Evolutionary conservation across 2,888 invertebrate genomes (phyloP), one percentile per base, ranked within the genome.

Genomic region (Lasioglossum morio): DNA sequence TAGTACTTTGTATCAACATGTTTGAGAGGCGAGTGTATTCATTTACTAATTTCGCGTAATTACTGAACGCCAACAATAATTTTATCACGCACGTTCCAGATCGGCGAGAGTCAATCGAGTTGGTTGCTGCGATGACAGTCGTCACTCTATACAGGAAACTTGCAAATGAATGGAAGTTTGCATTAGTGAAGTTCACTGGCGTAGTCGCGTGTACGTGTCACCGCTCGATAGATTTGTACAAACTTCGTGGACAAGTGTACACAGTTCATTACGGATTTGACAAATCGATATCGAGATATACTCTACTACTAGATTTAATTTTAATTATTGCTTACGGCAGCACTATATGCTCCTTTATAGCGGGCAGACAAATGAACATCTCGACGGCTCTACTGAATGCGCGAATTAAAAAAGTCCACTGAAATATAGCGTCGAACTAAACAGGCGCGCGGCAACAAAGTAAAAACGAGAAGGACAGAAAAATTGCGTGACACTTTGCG

Each of bases 111-210:
- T 72, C 43, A 48, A 23, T 43, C 2, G 43, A 72, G 27, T 8
- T 72, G 7, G 19, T 48, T 27, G 27, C 19, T 1, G 37, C 0
- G 19, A 72, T 16, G 72, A 70, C 37, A n/a, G 27, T 30, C 40
- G 43, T 72, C 43, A 43, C 40, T 72, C 30, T 48, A 16, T 63
- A 63, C 30, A 72, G 72, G 72, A 72, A 72, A 72, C 72, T 46
- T 23, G 46, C 14, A 27, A 72, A 30, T 72, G 30, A 72, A 72
- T 19, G 19, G 16, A 7, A 63, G 63, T 43, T 63, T 23, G 43
- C 30, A 43, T 30, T 63, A 19, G n/a, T 76, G 19, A 46, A 27
- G 27, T 48, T 72, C 19, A 63, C 60, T 60, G 72, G 14, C 10
- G 10, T 27, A 43, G 12, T 48, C 19, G 7, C 0, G n/a, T 30